Evolutionary conservation across 2,888 invertebrate species (phyloP).

Genomic region (Proisotoma minuta): DNA sequence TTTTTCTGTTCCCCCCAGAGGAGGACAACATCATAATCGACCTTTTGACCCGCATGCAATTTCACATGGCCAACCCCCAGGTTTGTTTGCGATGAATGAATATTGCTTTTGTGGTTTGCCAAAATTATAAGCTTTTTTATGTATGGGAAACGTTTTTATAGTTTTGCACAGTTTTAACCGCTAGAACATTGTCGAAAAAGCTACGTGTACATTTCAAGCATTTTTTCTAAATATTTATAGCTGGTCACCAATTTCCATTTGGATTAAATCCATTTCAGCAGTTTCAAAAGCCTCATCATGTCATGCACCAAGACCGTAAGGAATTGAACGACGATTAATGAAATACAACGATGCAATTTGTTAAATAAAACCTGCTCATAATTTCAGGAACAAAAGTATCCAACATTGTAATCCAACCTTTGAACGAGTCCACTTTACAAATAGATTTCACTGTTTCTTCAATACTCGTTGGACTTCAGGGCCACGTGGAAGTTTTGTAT

Average conservation of each 20-base stretch:
- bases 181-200: too few relatives aligned
- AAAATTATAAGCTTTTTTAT: too few relatives aligned
- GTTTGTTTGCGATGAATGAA: conserved; percentile 29
- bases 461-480: conserved; percentile 76
- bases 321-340: conserved; percentile 18
- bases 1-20: too few relatives aligned
- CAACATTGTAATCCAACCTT: conserved; percentile 64
- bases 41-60: conserved; percentile 4
- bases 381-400: conserved; percentile 54
- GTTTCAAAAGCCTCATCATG: conserved; percentile 22
- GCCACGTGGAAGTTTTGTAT: conserved; percentile 79
- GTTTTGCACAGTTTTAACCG: too few relatives aligned
- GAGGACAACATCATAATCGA: conserved; percentile 21
- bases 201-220: not conserved
- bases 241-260: conserved; percentile 23
- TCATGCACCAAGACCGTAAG: conserved; percentile 21
- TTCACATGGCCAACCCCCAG: conserved; percentile 13
- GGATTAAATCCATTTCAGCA: conserved; percentile 19
- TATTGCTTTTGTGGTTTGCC: too few relatives aligned
- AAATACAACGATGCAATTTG: not conserved
- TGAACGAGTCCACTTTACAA: conserved; percentile 73
- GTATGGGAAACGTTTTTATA: too few relatives aligned
- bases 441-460: conserved; percentile 77
- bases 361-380: not conserved
- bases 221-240: not conserved